phyloP scores from a whole-genome alignment of 2,113 vertebrate species.

The Junco hyemalis region DNA sequence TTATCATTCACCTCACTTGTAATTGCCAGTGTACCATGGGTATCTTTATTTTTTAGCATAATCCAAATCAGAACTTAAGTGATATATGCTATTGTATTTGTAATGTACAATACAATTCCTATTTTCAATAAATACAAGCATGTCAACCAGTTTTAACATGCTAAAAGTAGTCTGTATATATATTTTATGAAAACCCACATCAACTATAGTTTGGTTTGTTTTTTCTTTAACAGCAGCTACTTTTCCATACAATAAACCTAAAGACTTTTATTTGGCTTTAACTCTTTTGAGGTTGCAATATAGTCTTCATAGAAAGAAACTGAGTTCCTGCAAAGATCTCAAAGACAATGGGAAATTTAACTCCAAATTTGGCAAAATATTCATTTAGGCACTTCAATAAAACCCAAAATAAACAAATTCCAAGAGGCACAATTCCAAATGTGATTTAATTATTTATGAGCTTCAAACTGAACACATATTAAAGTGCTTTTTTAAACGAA shows the following conservation, averaged over 20 bases:
- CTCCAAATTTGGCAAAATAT: neutral
- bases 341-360: neutral
- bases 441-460: neutral
- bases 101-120: neutral
- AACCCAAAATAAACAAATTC: neutral
- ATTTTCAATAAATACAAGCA: constrained; percentile 2
- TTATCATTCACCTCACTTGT: neutral
- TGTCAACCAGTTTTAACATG: neutral
- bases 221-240: neutral
- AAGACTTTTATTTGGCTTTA: neutral
- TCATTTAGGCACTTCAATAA: neutral
- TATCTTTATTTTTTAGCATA: neutral
- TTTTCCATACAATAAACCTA: neutral
- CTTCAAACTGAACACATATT: neutral
- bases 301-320: neutral
- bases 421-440: neutral
- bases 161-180: neutral
- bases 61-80: neutral
- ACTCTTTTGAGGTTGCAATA: neutral
- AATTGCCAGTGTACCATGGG: neutral
- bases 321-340: neutral
- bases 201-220: neutral
- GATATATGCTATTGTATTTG: neutral
- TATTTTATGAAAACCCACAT: neutral
- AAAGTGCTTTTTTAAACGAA: neutral